Evolutionary conservation across 2,113 vertebrate genomes (phyloP), one percentile per base, ranked within the genome.

Genomic region (Synchiropus splendidus): DNA sequence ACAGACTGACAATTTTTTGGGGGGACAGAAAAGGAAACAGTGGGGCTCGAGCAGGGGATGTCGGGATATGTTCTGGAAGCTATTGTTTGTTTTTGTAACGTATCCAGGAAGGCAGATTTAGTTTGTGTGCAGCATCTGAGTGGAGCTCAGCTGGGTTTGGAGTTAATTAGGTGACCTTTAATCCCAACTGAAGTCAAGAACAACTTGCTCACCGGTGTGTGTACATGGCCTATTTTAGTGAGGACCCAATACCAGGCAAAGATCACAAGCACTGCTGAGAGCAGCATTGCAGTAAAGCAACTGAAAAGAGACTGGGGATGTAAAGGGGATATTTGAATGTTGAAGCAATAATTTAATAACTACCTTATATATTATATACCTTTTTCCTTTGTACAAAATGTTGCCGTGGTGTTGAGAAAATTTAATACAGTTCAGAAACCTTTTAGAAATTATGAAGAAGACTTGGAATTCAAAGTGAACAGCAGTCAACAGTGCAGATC

Each of bases 161-260:
- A 51, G 50, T 36, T 75, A 70, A 79, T 74, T 58, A 70, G 71
- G 35, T 64, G 59, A 79, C 59, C 70, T 68, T 48, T 68, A 61
- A 60, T 60, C 62, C 48, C 58, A 10, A 15, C 18, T 30, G 36
- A 62, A 42, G 46, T 51, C 46, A 42, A 12, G 60, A 48, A 32
- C 18, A 33, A 38, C 37, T 13, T 38, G 18, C 16, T 27, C 21
- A 12, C 27, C 12, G 36, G 35, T 15, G 59, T 41, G 37, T 18
- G 45, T 12, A 53, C 31, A 31, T 49, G 38, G 11, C 12, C 9
- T 18, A 36, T 17, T 40, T 32, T 12, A 18, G 27, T 11, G 34
- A 18, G 18, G 13, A 58, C 16, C 30, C 18, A 39, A 3, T n/a
- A 12, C 33, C 42, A 33, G 10, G 47, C 21, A 8, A 27, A 27